These are phyloP conservation scores for Nephila pilipes DNA, from an alignment of 1,140 invertebrate species.

Conservation along the genomic window DNA sequence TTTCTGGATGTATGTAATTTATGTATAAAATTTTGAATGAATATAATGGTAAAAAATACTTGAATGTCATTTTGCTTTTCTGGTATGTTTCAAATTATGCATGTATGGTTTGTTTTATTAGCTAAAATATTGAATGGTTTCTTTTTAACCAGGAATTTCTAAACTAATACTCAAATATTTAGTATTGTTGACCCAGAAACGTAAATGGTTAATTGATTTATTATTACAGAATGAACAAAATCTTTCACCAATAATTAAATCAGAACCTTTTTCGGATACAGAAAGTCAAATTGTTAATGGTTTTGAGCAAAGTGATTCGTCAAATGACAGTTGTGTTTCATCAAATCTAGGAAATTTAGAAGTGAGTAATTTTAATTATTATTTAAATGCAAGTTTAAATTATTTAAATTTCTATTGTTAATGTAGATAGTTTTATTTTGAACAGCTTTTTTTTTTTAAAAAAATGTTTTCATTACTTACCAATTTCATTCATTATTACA, in stretches of 20 bases:
- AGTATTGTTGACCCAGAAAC: no score
- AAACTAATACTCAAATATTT: neutral
- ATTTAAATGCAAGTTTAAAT: no score
- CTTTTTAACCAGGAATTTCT: neutral
- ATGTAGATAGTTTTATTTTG: no score
- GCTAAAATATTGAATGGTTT: neutral
- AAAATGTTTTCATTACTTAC: no score
- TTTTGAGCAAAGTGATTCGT: constrained; percentile 52
- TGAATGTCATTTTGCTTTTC: no score
- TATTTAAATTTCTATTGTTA: no score
- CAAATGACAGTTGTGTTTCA: constrained; percentile 45
- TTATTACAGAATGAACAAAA: constrained; percentile 25
- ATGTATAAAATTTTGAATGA: no score
- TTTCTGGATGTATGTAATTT: no score
- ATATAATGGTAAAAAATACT: no score
- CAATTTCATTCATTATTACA: no score
- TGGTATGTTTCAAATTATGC: no score
- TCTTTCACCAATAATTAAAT: constrained; percentile 35
- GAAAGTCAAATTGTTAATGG: constrained; percentile 50
- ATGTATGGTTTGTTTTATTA: neutral
- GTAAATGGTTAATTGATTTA: neutral
- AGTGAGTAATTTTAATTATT: neutral
- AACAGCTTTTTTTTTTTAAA: no score
- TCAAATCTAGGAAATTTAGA: constrained; percentile 48
- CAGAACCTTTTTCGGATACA: constrained; percentile 36